Percentiles rank a stretch among this genome's conserved stretches.
Conservation (phyloP, 2,797 vertebrate species). For the Macrochelys suwanniensis region DNA sequence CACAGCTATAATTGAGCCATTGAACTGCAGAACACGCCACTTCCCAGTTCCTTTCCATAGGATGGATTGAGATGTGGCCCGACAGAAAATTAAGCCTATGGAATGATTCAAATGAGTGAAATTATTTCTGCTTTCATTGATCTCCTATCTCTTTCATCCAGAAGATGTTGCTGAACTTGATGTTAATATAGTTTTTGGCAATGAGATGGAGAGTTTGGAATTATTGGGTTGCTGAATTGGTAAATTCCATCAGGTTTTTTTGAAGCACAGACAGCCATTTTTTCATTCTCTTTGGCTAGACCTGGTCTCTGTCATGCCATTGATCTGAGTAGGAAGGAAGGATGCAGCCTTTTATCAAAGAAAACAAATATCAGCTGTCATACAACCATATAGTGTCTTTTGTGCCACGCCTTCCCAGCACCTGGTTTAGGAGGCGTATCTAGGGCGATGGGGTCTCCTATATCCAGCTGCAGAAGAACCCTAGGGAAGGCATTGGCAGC, state of each 20-base stretch:
- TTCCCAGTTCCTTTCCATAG: constrained; percentile 5
- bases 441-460: not conserved
- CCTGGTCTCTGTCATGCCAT: constrained; percentile 36
- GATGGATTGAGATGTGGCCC: not conserved
- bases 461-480: not conserved
- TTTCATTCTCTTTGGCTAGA: not conserved
- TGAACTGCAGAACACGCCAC: not conserved
- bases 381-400: not conserved
- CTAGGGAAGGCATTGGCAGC: not conserved
- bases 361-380: constrained; percentile 59
- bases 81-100: constrained; percentile 36
- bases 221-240: not conserved
- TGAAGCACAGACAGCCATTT: constrained; percentile 52
- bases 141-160: constrained; percentile 49
- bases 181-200: constrained; percentile 64
- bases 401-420: not conserved
- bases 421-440: not conserved
- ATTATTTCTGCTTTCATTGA: constrained; percentile 28
- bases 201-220: constrained; percentile 3
- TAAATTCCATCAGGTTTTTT: constrained; percentile 63
- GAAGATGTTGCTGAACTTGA: constrained; percentile 45
- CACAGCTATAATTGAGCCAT: not conserved
- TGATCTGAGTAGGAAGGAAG: constrained; percentile 57
- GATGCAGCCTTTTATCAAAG: constrained; percentile 61
- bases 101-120: not conserved